A percentile compares a stretch with the other conserved stretches of the same genome.
Conservation (phyloP, 2,888 invertebrate species). For the Muscina levida region DNA sequence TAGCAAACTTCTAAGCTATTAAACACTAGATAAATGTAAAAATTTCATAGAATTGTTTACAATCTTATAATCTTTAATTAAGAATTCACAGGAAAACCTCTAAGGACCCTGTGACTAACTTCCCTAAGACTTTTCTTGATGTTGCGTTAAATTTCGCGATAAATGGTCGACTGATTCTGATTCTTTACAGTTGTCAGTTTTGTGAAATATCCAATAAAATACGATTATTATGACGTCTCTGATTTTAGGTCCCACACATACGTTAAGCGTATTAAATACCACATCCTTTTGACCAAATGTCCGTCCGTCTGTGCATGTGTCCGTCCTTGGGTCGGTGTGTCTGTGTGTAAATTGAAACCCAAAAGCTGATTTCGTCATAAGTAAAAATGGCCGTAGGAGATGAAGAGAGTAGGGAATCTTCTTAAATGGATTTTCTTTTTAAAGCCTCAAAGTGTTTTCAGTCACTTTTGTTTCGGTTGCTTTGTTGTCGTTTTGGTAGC, state of each 20-base stretch:
- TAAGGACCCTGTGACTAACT: too few relatives aligned
- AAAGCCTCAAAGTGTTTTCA: conserved; percentile 37
- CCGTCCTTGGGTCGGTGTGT: background rate
- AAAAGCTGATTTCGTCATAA: conserved; percentile 26
- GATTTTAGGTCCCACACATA: background rate
- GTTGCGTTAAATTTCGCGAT: background rate
- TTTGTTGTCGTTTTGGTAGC: conserved; percentile 26
- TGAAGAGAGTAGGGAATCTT: conserved; percentile 2
- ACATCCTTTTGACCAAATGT: too few relatives aligned
- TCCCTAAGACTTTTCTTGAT: too few relatives aligned
- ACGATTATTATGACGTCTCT: conserved; percentile 21
- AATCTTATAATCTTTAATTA: too few relatives aligned
- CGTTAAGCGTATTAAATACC: too few relatives aligned
- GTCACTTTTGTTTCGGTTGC: conserved; percentile 30
- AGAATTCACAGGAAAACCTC: too few relatives aligned
- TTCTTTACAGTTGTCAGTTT: background rate
- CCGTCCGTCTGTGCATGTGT: background rate
- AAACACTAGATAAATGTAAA: too few relatives aligned
- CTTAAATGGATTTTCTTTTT: conserved; percentile 39
- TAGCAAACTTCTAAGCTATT: too few relatives aligned
- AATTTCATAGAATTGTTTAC: too few relatives aligned
- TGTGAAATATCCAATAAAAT: conserved; percentile 15
- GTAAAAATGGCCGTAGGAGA: background rate
- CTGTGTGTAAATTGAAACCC: conserved; percentile 22
- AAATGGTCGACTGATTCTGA: background rate